These are phyloP conservation scores for Sinosuthora webbiana DNA, from an alignment of 2,113 vertebrate genomes.

Conservation along the genomic window DNA sequence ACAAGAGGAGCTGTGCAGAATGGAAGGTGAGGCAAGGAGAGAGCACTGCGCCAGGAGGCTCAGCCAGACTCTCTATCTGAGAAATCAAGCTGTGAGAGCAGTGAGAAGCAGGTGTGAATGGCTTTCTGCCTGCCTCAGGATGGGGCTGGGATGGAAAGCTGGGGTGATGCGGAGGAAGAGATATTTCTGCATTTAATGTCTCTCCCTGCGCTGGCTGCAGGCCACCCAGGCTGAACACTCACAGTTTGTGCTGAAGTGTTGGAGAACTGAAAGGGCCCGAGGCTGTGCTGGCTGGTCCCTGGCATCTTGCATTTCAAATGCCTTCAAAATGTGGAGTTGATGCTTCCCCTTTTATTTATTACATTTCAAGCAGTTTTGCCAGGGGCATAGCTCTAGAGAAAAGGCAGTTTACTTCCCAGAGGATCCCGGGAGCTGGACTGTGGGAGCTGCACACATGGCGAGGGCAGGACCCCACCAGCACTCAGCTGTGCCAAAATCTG, in stretches of 20 bases:
- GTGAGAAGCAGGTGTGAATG: conserved; percentile 22
- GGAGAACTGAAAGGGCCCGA: conserved; percentile 9
- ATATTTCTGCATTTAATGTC: neutral
- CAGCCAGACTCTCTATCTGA: neutral
- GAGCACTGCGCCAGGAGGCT: neutral
- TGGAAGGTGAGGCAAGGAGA: neutral
- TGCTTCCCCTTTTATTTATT: conserved; percentile 47
- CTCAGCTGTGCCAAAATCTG: neutral
- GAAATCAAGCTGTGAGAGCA: conserved; percentile 8
- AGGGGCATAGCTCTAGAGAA: neutral
- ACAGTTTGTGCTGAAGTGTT: conserved; percentile 22
- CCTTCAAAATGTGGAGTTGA: conserved; percentile 14
- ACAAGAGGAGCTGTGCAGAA: neutral
- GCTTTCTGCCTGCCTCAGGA: neutral
- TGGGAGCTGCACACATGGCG: neutral
- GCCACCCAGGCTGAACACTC: conserved; percentile 22
- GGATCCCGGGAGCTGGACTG: neutral
- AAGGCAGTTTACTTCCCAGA: neutral
- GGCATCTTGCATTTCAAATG: conserved; percentile 48
- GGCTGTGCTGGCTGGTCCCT: conserved; percentile 33
- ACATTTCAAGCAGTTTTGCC: conserved; percentile 30
- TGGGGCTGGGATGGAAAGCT: neutral
- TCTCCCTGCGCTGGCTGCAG: neutral
- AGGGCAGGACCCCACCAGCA: neutral
- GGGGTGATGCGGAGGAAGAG: neutral